Base-by-base conservation (phyloP, 2,113 vertebrate species). In the Rhipidura dahli region DNA sequence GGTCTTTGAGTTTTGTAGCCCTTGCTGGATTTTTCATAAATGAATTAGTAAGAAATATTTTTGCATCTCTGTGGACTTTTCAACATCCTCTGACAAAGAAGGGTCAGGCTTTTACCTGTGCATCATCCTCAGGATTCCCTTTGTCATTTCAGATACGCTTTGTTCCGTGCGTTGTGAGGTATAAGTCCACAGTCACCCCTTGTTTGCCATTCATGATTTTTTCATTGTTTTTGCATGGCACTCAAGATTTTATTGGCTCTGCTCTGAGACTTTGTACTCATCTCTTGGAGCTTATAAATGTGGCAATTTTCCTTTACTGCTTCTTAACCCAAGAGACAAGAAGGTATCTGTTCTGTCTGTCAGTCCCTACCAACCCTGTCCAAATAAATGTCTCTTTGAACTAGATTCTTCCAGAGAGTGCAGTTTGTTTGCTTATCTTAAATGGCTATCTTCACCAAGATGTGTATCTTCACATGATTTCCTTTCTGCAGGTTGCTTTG, bases 121-220 rank as follows among this genome's bases (percentile, higher is more conserved):
- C 4, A 0, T 61, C 18, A 5, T 37, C 3, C 3, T n/a, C 1
- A 0, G 45, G 39, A 20, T 72, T n/a, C 26, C 13, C 37, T 81
- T 37, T 65, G 42, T 53, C 61, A 60, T 83, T 88, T 85, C 84
- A 76, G 78, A 7, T 2, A 0, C 2, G 4, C 45, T 78, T 81
- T 66, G 16, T 16, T n/a, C 64, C 21, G 50, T 93, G 45, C 1
- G 0, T 70, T 64, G 79, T 27, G 65, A 79, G 28, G 35, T 64
- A 6, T 40, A 64, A 83, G 37, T 59, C 45, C 61, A 5, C 24
- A 20, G 53, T 60, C 66, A 44, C 13, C 35, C 21, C 44, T 71
- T 44, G 23, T 60, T 83, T 80, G n/a, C 28, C 11, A 10, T 73
- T 51, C 22, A 13, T 6, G 33, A 37, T 19, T 60, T 60, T 77